Evolutionary conservation across 1,140 invertebrate species (phyloP).

Genomic region (Lanistes nyassanus): DNA sequence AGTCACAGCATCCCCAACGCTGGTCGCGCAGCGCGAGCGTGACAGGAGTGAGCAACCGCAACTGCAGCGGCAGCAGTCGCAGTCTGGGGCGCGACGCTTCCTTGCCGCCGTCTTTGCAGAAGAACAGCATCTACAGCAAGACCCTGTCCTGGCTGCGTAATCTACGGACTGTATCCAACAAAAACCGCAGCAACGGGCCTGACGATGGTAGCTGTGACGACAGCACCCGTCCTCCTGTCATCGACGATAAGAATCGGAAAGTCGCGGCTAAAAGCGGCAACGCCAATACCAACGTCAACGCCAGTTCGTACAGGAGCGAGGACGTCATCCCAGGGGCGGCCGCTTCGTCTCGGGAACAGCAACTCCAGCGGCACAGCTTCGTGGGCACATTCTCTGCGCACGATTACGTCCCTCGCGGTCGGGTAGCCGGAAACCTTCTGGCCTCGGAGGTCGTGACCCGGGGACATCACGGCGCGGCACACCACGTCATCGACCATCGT

Average conservation of each 20-base stretch:
- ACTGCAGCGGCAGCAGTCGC: not conserved
- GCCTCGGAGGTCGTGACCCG: not conserved
- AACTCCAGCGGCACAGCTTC: not conserved
- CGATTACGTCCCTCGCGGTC: not conserved
- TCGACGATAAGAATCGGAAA: not conserved
- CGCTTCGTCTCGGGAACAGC: not conserved
- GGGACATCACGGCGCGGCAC: not conserved
- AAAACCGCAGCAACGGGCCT: constrained; percentile 18
- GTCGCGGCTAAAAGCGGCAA: too few species aligned
- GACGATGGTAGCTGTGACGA: not conserved
- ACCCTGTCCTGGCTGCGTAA: constrained; percentile 42
- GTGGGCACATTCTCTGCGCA: not conserved
- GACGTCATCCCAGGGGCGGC: not conserved
- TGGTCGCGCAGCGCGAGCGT: constrained; percentile 16
- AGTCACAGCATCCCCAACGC: not conserved
- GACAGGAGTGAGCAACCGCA: not conserved
- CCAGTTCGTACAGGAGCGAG: not conserved
- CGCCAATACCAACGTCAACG: not conserved
- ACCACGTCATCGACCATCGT: constrained; percentile 12
- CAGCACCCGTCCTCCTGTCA: not conserved
- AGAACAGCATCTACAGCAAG: constrained; percentile 41
- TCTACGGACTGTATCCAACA: constrained; percentile 32
- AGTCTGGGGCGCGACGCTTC: constrained; percentile 10
- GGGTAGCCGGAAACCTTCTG: too few species aligned
- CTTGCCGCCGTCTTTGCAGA: constrained; percentile 12